Percentiles rank a stretch among this genome's conserved stretches.
Conservation (phyloP, 2,113 vertebrate genomes). For the Spizaetus ornatus region DNA sequence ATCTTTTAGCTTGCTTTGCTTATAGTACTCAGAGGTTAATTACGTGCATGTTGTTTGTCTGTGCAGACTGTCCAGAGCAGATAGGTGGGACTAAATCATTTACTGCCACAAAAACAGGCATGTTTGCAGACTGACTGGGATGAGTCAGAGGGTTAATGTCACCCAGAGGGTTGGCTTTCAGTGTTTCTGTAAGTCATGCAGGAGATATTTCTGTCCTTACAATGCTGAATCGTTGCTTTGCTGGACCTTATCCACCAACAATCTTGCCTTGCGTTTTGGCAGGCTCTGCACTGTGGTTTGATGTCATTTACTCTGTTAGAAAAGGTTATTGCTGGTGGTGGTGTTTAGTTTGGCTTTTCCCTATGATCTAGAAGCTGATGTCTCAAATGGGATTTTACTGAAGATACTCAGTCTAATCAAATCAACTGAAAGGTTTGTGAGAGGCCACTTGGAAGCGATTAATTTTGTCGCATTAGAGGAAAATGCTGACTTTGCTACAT, state of each 20-base stretch:
- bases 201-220: background rate
- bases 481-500: background rate
- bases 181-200: conserved; percentile 18
- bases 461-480: background rate
- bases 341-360: background rate
- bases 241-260: background rate
- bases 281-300: background rate
- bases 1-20: background rate
- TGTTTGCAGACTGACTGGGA: background rate
- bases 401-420: background rate
- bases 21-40: background rate
- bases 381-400: background rate
- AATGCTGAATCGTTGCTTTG: background rate
- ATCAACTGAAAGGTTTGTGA: background rate
- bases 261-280: background rate
- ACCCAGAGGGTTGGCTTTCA: conserved; percentile 6
- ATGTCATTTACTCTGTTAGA: background rate
- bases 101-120: background rate
- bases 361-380: background rate
- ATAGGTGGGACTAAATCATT: background rate
- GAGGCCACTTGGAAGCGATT: background rate
- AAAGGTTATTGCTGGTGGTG: background rate
- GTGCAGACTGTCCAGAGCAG: background rate
- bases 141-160: conserved; percentile 30
- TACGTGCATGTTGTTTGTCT: background rate